phyloP scores from a whole-genome alignment of 2,888 invertebrate genomes.

The Leucophenga montana region DNA sequence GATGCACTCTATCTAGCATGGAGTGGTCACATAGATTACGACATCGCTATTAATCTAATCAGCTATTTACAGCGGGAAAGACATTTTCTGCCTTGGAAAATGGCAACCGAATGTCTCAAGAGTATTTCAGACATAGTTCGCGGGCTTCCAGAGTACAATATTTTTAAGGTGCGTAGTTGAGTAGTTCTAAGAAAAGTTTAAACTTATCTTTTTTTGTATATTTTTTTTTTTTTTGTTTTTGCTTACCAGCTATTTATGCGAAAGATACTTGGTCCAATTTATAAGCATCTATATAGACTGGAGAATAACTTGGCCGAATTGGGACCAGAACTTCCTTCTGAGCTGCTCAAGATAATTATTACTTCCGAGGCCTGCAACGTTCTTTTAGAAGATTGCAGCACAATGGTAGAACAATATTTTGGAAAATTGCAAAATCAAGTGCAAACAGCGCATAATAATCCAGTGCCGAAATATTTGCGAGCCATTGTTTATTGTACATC shows the following conservation, averaged over 20 bases:
- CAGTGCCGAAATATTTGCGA: conserved; percentile 73
- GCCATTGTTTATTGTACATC: conserved; percentile 81
- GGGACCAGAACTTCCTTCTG: conserved; percentile 62
- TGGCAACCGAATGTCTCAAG: conserved; percentile 75
- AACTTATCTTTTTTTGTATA: no score
- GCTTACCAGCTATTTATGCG: background rate
- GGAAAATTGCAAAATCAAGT: background rate
- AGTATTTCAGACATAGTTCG: conserved; percentile 67
- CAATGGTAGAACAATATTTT: background rate
- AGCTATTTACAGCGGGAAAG: conserved; percentile 71
- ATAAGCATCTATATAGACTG: background rate
- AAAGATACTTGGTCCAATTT: background rate
- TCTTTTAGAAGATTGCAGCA: background rate
- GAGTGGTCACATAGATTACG: conserved; percentile 77
- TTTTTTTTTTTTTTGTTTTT: background rate
- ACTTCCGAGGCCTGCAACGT: conserved; percentile 76
- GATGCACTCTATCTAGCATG: conserved; percentile 72
- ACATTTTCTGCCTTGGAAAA: conserved; percentile 71
- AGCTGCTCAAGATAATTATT: conserved; percentile 75
- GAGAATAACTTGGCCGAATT: background rate
- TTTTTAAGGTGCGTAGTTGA: no score
- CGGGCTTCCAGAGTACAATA: no score
- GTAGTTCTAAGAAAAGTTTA: no score
- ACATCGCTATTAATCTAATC: conserved; percentile 74
- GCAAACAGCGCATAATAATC: background rate